Percentiles rank a stretch among this genome's conserved stretches.
Evolutionary conservation across 2,888 invertebrate genomes (phyloP).

Genomic region (Chydorus sphaericus): DNA sequence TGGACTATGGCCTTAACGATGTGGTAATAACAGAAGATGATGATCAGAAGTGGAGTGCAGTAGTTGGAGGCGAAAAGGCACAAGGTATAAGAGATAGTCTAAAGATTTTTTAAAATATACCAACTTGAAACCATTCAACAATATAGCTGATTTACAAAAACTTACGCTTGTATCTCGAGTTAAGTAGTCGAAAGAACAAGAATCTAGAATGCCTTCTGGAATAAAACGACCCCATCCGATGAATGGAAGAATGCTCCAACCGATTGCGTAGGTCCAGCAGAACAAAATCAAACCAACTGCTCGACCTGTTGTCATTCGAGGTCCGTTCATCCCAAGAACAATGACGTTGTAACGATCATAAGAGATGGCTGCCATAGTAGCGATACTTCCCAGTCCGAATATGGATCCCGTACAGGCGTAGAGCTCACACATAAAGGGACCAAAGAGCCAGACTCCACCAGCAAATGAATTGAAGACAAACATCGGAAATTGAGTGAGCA

Average conservation of each 20-base stretch:
- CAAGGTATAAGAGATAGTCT: constrained; percentile 3
- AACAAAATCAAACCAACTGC: constrained; percentile 26
- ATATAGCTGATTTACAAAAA: too few relatives aligned
- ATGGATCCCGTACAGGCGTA: constrained; percentile 31
- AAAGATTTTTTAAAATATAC: not conserved
- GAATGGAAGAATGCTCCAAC: constrained; percentile 28
- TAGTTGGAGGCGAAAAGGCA: constrained; percentile 33
- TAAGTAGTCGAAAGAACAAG: constrained; percentile 37
- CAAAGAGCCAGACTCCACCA: constrained; percentile 26
- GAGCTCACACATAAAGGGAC: constrained; percentile 27
- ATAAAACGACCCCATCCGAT: constrained; percentile 31
- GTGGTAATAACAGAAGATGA: constrained; percentile 44
- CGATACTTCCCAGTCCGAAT: constrained; percentile 32
- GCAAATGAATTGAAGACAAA: constrained; percentile 29
- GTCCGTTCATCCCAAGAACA: constrained; percentile 24
- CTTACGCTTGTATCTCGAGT: constrained; percentile 27
- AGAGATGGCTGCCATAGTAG: constrained; percentile 30
- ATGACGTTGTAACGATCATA: constrained; percentile 32
- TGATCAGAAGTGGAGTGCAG: constrained; percentile 36
- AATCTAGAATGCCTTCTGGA: constrained; percentile 32
- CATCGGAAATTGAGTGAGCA: constrained; percentile 39
- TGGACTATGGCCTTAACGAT: constrained; percentile 61
- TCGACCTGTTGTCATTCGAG: constrained; percentile 21
- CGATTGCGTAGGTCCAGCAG: constrained; percentile 29
- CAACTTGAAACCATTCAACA: too few relatives aligned